Conservation (phyloP, 2,888 invertebrate species). For the Drosophila koepferae region DNA sequence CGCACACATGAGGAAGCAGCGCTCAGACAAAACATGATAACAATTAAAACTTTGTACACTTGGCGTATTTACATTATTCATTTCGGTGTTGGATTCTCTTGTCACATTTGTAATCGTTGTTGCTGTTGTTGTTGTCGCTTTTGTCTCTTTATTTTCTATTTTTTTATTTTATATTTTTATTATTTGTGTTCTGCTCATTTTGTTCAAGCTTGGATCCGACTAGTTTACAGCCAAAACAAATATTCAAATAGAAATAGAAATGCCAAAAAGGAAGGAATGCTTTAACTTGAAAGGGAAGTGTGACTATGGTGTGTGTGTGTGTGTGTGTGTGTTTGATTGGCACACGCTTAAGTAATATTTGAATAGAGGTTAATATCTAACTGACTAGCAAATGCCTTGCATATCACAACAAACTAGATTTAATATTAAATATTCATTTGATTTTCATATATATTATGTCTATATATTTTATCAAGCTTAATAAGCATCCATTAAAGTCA, state of each 20-base stretch:
- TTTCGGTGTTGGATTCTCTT: conserved; percentile 76
- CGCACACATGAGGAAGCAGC: conserved; percentile 5
- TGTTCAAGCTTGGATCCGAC: neutral
- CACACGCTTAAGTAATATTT: conserved; percentile 73
- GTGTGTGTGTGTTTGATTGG: conserved; percentile 3
- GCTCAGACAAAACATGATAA: conserved; percentile 78
- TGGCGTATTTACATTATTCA: conserved; percentile 81
- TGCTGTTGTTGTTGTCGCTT: conserved; percentile 7
- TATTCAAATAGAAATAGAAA: conserved; percentile 28
- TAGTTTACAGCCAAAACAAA: conserved; percentile 50
- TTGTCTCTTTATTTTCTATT: conserved; percentile 4
- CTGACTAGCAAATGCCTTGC: neutral
- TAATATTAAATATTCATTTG: too few relatives aligned
- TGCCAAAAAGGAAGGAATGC: conserved; percentile 20
- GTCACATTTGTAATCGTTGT: conserved; percentile 69
- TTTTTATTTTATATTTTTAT: conserved; percentile 24
- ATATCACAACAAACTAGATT: too few relatives aligned
- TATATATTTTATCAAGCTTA: too few relatives aligned
- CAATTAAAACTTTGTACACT: conserved; percentile 80
- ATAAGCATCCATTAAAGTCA: too few relatives aligned
- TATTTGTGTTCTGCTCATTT: conserved; percentile 10
- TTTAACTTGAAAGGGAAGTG: conserved; percentile 10
- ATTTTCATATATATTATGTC: too few relatives aligned
- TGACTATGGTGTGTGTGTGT: neutral
- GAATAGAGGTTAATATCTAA: conserved; percentile 31